Evolutionary conservation across 2,113 vertebrate genomes (phyloP).

Genomic region (Catharus fuscescens): DNA sequence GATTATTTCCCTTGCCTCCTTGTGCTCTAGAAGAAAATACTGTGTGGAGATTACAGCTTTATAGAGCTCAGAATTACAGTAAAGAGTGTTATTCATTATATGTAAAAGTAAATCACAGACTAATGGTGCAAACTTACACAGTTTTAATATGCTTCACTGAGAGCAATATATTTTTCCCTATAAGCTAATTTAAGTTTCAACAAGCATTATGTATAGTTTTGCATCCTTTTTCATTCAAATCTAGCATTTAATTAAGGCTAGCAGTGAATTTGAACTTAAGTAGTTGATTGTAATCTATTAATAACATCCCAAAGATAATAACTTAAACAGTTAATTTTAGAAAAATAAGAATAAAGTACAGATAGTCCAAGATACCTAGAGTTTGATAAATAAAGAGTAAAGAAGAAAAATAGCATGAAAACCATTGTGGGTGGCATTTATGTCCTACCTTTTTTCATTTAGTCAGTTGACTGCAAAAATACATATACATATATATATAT

Average conservation of each 20-base stretch:
- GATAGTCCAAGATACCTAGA: not conserved
- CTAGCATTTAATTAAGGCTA: not conserved
- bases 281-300: not conserved
- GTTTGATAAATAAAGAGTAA: not conserved
- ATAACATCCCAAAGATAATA: not conserved
- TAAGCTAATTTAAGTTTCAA: not conserved
- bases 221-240: not conserved
- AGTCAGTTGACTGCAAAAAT: not conserved
- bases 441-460: not conserved
- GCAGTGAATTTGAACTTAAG: not conserved
- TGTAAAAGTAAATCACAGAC: not conserved
- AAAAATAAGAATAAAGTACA: not conserved
- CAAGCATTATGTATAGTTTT: not conserved
- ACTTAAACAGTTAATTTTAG: not conserved
- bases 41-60: not conserved
- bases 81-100: not conserved
- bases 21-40: conserved; percentile 24
- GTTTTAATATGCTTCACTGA: not conserved
- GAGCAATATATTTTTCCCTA: not conserved
- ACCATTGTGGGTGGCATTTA: not conserved
- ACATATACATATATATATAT: not conserved
- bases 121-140: not conserved
- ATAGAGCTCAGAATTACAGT: not conserved
- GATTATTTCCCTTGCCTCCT: conserved; percentile 31
- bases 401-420: not conserved